These are phyloP conservation scores for Etheostoma cragini DNA, from an alignment of 2,113 vertebrate species.

Conservation along the genomic window DNA sequence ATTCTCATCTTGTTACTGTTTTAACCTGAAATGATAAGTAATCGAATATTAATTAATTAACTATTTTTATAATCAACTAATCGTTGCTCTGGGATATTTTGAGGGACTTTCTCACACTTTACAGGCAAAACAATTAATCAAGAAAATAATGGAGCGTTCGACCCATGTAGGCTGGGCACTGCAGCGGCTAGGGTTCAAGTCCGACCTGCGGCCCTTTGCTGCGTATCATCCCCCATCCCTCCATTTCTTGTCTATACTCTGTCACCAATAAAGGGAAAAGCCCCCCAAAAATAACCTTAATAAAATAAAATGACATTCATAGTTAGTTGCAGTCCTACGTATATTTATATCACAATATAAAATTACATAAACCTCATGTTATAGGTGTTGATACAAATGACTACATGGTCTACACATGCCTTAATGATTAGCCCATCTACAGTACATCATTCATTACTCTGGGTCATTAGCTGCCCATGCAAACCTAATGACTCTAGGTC, in stretches of 20 bases:
- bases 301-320: not conserved
- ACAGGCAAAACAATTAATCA: not conserved
- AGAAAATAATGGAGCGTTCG: too few relatives aligned
- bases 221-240: too few relatives aligned
- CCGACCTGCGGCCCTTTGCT: too few relatives aligned
- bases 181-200: too few relatives aligned
- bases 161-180: too few relatives aligned
- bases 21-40: not conserved
- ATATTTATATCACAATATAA: not conserved
- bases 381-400: not conserved
- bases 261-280: too few relatives aligned
- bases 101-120: not conserved
- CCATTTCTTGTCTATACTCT: too few relatives aligned
- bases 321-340: not conserved
- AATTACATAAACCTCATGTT: not conserved
- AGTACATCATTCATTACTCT: constrained; percentile 15
- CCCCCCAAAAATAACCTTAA: too few relatives aligned
- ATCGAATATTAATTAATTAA: not conserved
- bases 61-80: not conserved
- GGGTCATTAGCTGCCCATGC: constrained; percentile 1
- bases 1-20: not conserved
- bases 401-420: not conserved
- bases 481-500: constrained; percentile 31
- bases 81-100: not conserved
- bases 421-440: not conserved